These are phyloP conservation scores for Axea sp. DNA, from an alignment of 2,888 invertebrate species.

Conservation along the genomic window DNA sequence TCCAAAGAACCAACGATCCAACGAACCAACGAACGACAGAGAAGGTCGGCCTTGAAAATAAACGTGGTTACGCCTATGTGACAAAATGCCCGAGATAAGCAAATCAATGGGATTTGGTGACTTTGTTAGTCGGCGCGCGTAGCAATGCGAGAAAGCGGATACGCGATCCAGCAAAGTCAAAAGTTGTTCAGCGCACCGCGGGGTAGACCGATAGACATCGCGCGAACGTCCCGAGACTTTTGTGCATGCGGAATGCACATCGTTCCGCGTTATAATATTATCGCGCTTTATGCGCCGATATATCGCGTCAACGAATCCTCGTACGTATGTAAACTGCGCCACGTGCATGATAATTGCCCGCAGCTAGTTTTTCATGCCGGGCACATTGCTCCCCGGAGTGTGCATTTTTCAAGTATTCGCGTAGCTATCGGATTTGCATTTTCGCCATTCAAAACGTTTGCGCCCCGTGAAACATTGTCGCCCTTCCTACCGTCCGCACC, in stretches of 20 bases:
- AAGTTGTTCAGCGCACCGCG: constrained; percentile 37
- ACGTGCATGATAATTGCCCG: constrained; percentile 59
- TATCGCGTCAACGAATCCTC: constrained; percentile 51
- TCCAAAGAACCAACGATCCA: no score
- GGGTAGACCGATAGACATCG: constrained; percentile 47
- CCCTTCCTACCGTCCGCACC: constrained; percentile 2
- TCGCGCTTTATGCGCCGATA: constrained; percentile 58
- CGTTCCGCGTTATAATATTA: constrained; percentile 55
- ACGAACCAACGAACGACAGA: no score
- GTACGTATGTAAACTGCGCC: constrained; percentile 46
- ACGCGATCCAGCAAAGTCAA: constrained; percentile 28
- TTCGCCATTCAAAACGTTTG: constrained; percentile 47
- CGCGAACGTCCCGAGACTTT: constrained; percentile 45
- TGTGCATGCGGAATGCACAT: constrained; percentile 47
- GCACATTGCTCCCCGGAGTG: constrained; percentile 31
- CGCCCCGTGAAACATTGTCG: constrained; percentile 33
- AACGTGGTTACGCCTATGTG: constrained; percentile 54
- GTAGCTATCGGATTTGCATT: constrained; percentile 47
- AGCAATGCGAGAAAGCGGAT: constrained; percentile 39
- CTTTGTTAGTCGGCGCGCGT: constrained; percentile 35
- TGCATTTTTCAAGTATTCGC: constrained; percentile 47
- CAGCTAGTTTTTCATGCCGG: constrained; percentile 54
- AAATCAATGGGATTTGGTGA: constrained; percentile 63
- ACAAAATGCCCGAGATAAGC: constrained; percentile 64
- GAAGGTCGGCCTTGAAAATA: constrained; percentile 28